Evolutionary conservation across 2,113 vertebrate genomes (phyloP), one percentile per base, ranked within the genome.

Genomic region (Ptychochromis oligacanthus): DNA sequence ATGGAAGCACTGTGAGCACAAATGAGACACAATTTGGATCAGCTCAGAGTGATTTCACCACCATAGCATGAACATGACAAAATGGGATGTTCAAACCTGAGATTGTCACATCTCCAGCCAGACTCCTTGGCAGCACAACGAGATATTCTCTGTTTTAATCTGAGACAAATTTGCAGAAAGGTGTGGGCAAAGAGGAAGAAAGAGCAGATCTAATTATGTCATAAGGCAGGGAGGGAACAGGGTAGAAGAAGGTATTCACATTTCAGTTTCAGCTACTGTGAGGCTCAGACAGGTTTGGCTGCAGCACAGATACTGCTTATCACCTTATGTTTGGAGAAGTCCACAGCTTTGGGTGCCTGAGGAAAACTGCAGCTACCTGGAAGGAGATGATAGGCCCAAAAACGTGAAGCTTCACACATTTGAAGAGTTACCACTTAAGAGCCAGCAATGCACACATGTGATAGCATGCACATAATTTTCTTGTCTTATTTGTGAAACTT

Each of bases 121-220:
- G 75, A 84, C 75, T 59, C 28, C 18, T 84, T 13, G 12, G 54
- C 74, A 85, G 81, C 54, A 28, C 67, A 20, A n/a, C 14, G 56
- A 72, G 59, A 80, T 55, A 84, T 81, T 81, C 64, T 64, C 54
- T 38, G 77, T 89, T 81, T 89, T 91, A 86, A 84, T 87, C 84
- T 84, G 75, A 80, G 79, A 81, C 89, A 90, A 91, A 91, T 93
- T 81, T 91, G 84, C 17, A 34, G 67, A 87, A 85, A 88, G 61
- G 79, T 93, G 79, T 82, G 60, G 67, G 83, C 81, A 83, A 80
- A 87, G 78, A 77, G 56, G 86, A 87, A 87, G 78, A 85, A 87
- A 89, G 75, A 62, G 72, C 90, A 89, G 67, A 87, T 83, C 78
- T 86, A 89, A 93, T 91, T 90, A 86, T 81, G 86, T 86, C 86